phyloP scores from a whole-genome alignment of 1,140 invertebrate genomes.

The Sipha flava region DNA sequence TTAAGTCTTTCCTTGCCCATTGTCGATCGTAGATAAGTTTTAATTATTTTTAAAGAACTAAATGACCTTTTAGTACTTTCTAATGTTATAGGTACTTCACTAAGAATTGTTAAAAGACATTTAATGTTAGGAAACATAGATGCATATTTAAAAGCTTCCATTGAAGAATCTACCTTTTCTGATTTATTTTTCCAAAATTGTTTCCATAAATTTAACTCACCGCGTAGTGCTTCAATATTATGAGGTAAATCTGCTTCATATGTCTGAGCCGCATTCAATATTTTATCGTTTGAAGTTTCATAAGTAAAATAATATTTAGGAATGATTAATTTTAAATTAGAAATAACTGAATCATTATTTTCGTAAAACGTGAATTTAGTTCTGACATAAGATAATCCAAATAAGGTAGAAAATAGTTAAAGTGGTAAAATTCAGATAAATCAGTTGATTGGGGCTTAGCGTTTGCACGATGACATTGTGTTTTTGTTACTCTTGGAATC shows the following conservation, averaged over 20 bases:
- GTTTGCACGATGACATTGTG: neutral
- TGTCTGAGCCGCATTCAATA: neutral
- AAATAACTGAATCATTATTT: neutral
- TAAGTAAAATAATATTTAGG: slow-evolving; percentile 1
- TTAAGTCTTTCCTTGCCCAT: slow-evolving; percentile 36
- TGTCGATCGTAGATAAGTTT: slow-evolving; percentile 43
- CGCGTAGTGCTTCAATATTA: neutral
- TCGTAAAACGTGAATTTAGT: neutral
- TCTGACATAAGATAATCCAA: slow-evolving; percentile 9
- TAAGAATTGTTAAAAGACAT: neutral
- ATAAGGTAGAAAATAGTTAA: slow-evolving; percentile 10
- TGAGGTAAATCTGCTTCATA: slow-evolving; percentile 3
- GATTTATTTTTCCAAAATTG: too few species aligned
- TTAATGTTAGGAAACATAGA: too few species aligned
- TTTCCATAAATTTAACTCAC: too few species aligned
- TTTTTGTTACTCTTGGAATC: too few species aligned
- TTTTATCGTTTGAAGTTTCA: neutral
- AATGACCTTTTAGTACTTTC: slow-evolving; percentile 35
- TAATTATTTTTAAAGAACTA: slow-evolving; percentile 44
- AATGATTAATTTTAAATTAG: too few species aligned
- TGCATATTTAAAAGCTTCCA: too few species aligned
- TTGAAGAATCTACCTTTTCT: too few species aligned
- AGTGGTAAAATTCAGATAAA: slow-evolving; percentile 1
- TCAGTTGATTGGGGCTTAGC: neutral
- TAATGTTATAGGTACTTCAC: slow-evolving; percentile 7